Base-by-base conservation (phyloP, 2,888 invertebrate species). In the Platerodrilus igneus region DNA sequence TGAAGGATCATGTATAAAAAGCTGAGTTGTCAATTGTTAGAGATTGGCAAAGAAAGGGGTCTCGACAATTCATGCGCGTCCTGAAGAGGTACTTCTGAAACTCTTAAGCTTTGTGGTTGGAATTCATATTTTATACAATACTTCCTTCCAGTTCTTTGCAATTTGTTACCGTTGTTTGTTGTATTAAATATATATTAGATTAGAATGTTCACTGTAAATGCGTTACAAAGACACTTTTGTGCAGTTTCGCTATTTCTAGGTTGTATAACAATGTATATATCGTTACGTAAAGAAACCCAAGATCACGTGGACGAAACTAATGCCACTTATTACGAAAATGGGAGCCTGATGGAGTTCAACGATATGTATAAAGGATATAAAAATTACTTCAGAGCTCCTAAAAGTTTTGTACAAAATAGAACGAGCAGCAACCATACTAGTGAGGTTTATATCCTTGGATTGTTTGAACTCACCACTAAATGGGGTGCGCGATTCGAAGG, bases 381-480 rank as follows among this genome's bases (percentile, higher is more conserved):
- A 29, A 42, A 42, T 13, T 33, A 31, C 11, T 42, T 42, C 4
- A 42, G 28, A 10, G 32, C 36, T 19, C 36, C 36, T 2, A 36
- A 36, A 13, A n/a, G n/a, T 16, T 31, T 10, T 8, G 17, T 19
- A 10, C 16, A 23, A 10, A 14, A 30, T 8, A 9, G 10, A 26
- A 10, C 38, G 37, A 22, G n/a, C 71, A 76, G 26, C 74, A 77
- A 57, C 73, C 83, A 27, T 78, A 81, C 1, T 76, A 21, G 10
- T 4, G 41, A 47, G 16, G 37, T 65, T 25, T 57, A 60, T 37
- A 55, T 89, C 46, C 73, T 88, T 55, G 89, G 88, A 0, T 75
- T 89, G 13, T 89, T 89, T 63, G 89, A 88, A 70, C 68, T 89
- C 57, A 81, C 83, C 5, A 77, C 79, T 1, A 70, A 71, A 41